A percentile compares a stretch with the other conserved stretches of the same genome.
Conservation (phyloP, 2,113 vertebrate genomes). For the Grus americana region DNA sequence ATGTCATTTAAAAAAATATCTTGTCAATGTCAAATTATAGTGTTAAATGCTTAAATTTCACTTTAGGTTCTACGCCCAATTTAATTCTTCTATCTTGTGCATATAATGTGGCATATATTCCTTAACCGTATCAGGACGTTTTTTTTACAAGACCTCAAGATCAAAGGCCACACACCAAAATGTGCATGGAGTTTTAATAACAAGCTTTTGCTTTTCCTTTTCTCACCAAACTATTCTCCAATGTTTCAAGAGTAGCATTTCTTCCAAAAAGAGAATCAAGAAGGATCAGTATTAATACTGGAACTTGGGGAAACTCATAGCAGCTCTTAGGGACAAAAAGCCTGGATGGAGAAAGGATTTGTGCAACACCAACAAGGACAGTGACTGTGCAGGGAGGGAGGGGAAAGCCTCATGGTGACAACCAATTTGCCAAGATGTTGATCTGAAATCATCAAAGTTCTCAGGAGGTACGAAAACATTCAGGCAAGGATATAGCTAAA, state of each 20-base stretch:
- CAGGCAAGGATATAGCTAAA: neutral
- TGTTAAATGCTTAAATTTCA: neutral
- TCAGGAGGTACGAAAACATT: neutral
- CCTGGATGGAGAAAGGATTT: neutral
- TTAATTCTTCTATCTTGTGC: neutral
- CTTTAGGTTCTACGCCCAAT: neutral
- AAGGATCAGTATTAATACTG: neutral
- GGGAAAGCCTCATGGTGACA: neutral
- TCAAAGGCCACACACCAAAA: neutral
- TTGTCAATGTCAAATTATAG: neutral
- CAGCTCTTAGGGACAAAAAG: neutral
- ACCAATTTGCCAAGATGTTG: neutral
- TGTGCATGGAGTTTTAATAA: neutral
- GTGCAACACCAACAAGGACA: neutral
- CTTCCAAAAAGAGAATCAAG: neutral
- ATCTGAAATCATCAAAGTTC: neutral
- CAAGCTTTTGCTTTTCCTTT: neutral
- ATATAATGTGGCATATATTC: neutral
- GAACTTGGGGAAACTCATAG: neutral
- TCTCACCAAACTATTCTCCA: neutral
- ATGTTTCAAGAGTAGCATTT: neutral
- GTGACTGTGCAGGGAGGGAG: neutral
- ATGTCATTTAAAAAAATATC: neutral
- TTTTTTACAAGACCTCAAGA: neutral
- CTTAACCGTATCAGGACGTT: neutral